Base-by-base conservation (phyloP, 1,140 invertebrate genomes). In the Papilio dardanus region DNA sequence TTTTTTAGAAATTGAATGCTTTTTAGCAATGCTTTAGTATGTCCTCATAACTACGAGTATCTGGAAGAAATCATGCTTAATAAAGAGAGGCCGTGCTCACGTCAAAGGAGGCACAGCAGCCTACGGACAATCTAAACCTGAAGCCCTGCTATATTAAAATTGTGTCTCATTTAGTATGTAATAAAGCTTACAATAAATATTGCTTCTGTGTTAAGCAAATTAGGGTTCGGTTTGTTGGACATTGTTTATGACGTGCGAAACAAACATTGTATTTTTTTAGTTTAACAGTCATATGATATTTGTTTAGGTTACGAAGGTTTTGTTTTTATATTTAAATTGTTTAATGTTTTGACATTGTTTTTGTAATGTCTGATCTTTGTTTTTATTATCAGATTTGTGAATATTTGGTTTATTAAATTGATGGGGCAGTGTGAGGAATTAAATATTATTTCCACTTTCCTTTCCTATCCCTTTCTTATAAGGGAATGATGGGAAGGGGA, bases 221-320 rank as follows among this genome's bases (percentile, higher is more conserved):
- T 28, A 58, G 12, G 12, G 54, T 58, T 58, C 24, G 8, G 54
- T 58, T 58, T 14, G 21, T 28, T 24, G 54, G 12, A 58, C 21
- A 28, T 58, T 58, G 24, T 58, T 58, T 58, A 58, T 24, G 54
- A 58, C 24, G 3, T 58, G 21, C 19, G 19, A 58, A 58, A 12
- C 54, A 58, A 58, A 58, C 24, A 30, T 58, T 28, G 24, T 58
- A 28, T 58, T 58, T 28, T 58, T 58, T 58, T 28, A 58, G 21
- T 58, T 58, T 58, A 28, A 58, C 30, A 58, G 14, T 24, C 24
- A 58, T 58, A 24, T 58, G 3, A 2, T 24, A 58, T 58, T 58
- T 58, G 24, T 24, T 58, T 58, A 58, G 54, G 54, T 58, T 58
- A 58, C 24, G 21, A 58, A n/a, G 54, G 1, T 30, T 58, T 58